These are phyloP conservation scores for Gari tellinella DNA, from an alignment of 2,888 invertebrate species.

Conservation along the genomic window DNA sequence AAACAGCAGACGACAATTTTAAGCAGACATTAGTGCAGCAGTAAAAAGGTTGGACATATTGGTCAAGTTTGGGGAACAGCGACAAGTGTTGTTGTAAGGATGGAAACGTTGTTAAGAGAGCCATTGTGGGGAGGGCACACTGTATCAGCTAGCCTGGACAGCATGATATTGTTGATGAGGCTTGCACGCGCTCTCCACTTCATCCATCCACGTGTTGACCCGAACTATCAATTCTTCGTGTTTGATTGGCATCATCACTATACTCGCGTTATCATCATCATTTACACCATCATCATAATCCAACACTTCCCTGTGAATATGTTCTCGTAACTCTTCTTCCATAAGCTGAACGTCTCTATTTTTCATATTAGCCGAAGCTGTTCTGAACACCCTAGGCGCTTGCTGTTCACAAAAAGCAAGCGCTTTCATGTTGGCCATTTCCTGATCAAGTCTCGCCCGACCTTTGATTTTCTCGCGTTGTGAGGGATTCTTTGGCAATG, in stretches of 20 bases:
- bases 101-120: too few species aligned
- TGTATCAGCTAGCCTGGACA: too few species aligned
- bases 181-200: slow-evolving; percentile 57
- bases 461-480: slow-evolving; percentile 74
- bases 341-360: slow-evolving; percentile 72
- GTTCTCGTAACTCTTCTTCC: slow-evolving; percentile 70
- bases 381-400: slow-evolving; percentile 66
- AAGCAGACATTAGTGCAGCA: too few species aligned
- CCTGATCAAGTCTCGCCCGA: slow-evolving; percentile 72
- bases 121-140: too few species aligned
- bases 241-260: slow-evolving; percentile 64
- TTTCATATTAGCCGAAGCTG: slow-evolving; percentile 70
- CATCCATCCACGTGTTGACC: slow-evolving; percentile 69
- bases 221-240: slow-evolving; percentile 69
- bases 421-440: slow-evolving; percentile 75
- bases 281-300: slow-evolving; percentile 34
- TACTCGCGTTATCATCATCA: slow-evolving; percentile 57
- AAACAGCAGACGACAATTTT: too few species aligned
- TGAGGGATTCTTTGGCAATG: slow-evolving; percentile 68
- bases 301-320: slow-evolving; percentile 57
- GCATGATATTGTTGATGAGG: slow-evolving; percentile 8
- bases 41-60: too few species aligned
- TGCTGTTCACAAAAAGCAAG: slow-evolving; percentile 76
- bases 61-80: too few species aligned
- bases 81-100: too few species aligned